Evolutionary conservation across 2,888 invertebrate species (phyloP), one percentile per base, ranked within the genome.

Genomic region (Abscondita cerata): DNA sequence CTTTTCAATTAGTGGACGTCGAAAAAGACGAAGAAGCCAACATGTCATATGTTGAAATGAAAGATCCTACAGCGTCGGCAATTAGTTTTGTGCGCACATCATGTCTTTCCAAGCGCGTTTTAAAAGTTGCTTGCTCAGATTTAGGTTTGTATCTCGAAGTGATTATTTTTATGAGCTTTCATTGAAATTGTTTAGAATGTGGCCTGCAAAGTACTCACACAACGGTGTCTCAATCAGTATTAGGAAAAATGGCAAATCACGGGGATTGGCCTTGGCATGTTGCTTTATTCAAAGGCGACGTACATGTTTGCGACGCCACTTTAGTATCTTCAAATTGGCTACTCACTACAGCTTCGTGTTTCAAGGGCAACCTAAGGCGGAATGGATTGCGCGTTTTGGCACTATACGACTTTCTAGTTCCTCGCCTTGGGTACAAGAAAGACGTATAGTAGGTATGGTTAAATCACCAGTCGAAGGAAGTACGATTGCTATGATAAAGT

Each of bases 201-300:
- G 81, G 81, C 1, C 61, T 75, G 11, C 81, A 80, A 69, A 74
- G 72, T 12, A 77, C 79, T 0, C 77, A 77, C 46, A 67, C 71
- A 4, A 64, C 70, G 0, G 62, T 67, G 20, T 73, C 72, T 0
- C 62, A 73, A 9, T 74, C 75, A 50, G 65, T 72, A 1, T 80
- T 93, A 62, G 84, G 87, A 34, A 91, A 92, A 73, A 89, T 91
- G 80, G 86, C 93, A 0, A 84, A 84, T 2, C 90, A 91, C 0
- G 94, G 93, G 1, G 93, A 94, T 78, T 94, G 95, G 95, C 95
- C 95, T n/a, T 95, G 95, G 95, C 89, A 93, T 76, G 92, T 89
- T 13, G 89, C 92, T 1, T 82, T 96, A 1, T 87, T 92, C 73
- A 89, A 93, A 71, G 89, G 93, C 73, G 90, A 93, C 68, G 88